These are phyloP conservation scores for Dicrurus megarhynchus DNA, from an alignment of 2,113 vertebrate species.

Conservation along the genomic window DNA sequence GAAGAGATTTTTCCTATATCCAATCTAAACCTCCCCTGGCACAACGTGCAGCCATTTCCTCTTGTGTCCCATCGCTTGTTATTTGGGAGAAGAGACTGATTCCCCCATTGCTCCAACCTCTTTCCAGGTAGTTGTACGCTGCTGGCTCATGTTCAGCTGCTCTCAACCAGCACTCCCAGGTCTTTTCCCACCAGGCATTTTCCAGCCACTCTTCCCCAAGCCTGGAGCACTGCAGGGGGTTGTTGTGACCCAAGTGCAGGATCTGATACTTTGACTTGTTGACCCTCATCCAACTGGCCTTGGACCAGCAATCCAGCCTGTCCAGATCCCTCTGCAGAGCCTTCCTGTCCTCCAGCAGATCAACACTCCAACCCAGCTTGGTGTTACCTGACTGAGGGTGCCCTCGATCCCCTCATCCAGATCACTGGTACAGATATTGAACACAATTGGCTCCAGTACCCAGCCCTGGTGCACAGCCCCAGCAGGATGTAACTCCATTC, in stretches of 20 bases:
- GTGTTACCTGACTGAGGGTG: neutral
- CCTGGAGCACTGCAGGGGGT: neutral
- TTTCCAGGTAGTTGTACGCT: neutral
- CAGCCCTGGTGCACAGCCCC: neutral
- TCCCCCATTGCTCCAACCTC: neutral
- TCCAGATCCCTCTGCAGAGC: neutral
- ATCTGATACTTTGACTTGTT: neutral
- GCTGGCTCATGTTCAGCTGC: neutral
- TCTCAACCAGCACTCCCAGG: neutral
- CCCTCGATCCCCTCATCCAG: rapidly evolving
- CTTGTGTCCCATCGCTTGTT: neutral
- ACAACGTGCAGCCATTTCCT: neutral
- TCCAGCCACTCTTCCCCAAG: neutral
- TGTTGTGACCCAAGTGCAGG: neutral
- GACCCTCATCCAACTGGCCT: neutral
- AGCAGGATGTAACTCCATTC: neutral
- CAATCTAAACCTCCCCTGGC: neutral
- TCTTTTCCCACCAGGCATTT: neutral
- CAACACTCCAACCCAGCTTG: neutral
- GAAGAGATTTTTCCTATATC: neutral
- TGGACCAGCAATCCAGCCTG: neutral
- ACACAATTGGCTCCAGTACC: neutral
- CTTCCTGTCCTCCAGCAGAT: neutral
- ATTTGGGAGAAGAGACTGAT: neutral
- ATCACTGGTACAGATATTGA: neutral